Evolutionary conservation across 2,888 invertebrate genomes (phyloP), one percentile per base, ranked within the genome.

Genomic region (Drosophila suboccidentalis): DNA sequence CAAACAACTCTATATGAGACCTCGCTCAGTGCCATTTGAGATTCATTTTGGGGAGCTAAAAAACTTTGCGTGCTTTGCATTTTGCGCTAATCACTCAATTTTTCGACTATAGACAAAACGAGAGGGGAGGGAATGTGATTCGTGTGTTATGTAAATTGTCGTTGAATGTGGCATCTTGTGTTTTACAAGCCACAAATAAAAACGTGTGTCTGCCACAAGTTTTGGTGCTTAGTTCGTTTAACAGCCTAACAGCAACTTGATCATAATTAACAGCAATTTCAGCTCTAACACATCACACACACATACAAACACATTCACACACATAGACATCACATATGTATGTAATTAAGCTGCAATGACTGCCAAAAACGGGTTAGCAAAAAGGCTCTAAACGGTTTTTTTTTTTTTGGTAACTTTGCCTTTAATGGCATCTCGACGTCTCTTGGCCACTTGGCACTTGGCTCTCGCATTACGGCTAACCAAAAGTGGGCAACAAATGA

Each of bases 401-500:
- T 29, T 32, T 59, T 59, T 60, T 60, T 53, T 54, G 47, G 70
- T 46, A 63, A 62, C 65, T 74, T 63, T 62, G 74, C 65, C 70
- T 79, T 77, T 76, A 61, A 66, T 62, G 66, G 61, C 55, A 38
- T 38, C 51, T 61, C 51, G 54, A 62, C 29, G 47, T 41, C 47
- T 38, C 36, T 58, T 34, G 34, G 29, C 26, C 19, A 36, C 34
- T 54, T 44, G 26, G 17, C 61, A 9, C 19, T 55, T 54, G 55
- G 19, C 55, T 19, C 26, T 57, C 19, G 53, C 61, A 47, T 43
- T 43, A 49, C 68, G 68, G 77, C 73, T 47, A 66, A 50, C 69
- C 78, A 78, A 68, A 87, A 72, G 68, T 82, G 79, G 82, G 47
- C 71, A 76, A 70, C 89, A 89, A 87, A 87, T 87, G 82, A 89